Evolutionary conservation across 2,888 invertebrate genomes (phyloP).

Genomic region (Lochmaea capreae): DNA sequence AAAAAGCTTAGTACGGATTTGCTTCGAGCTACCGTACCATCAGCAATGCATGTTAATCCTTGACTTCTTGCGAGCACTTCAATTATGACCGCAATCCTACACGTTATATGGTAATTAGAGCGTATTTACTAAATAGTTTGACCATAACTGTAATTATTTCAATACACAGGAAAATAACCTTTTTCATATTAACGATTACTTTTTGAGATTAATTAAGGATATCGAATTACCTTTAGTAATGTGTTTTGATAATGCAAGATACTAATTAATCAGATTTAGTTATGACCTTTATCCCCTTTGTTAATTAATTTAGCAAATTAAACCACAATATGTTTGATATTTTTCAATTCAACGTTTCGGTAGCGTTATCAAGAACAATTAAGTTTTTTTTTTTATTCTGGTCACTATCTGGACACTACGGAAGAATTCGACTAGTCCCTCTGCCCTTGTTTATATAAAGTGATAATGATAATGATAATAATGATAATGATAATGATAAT

Average conservation of each 20-base stretch:
- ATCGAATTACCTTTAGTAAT: not conserved
- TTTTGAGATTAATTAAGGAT: not conserved
- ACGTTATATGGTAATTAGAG: conserved; percentile 41
- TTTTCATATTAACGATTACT: conserved; percentile 2
- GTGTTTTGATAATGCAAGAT: not conserved
- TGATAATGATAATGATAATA: no score
- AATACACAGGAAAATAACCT: conserved; percentile 1
- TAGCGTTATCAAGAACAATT: no score
- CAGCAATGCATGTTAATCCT: conserved; percentile 35
- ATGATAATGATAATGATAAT: no score
- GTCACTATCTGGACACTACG: no score
- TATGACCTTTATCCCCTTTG: no score
- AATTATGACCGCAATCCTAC: conserved; percentile 45
- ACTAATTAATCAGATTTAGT: not conserved
- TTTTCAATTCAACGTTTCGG: no score
- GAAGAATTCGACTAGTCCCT: no score
- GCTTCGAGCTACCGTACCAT: not conserved
- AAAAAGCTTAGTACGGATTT: no score
- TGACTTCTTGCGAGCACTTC: conserved; percentile 39
- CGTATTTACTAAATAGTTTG: conserved; percentile 36
- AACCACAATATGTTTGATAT: no score
- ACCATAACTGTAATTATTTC: conserved; percentile 25
- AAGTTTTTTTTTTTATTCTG: no score
- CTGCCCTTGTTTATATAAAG: no score
- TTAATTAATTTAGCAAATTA: no score